These are phyloP conservation scores for Zhuqinia jingwanae DNA, from an alignment of 2,888 invertebrate genomes.

Conservation along the genomic window DNA sequence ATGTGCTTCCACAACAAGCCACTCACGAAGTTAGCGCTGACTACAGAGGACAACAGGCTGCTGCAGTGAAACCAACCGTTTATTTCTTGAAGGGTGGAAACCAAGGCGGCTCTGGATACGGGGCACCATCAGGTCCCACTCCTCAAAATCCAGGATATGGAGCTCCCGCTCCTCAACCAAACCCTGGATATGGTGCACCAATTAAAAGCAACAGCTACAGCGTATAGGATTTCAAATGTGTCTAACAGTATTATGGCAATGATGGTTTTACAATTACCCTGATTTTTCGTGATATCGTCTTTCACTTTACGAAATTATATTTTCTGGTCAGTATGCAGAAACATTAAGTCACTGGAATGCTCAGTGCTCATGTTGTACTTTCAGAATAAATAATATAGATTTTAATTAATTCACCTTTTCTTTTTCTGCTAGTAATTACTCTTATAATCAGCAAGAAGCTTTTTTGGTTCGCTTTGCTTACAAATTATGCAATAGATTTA, in stretches of 20 bases:
- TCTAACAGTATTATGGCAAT: not conserved
- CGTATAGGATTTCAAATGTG: not conserved
- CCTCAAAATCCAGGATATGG: constrained; percentile 6
- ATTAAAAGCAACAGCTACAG: constrained; percentile 40
- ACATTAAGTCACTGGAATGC: not conserved
- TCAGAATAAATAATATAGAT: not conserved
- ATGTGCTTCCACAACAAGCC: constrained; percentile 57
- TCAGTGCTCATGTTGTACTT: not conserved
- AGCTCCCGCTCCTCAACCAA: not conserved
- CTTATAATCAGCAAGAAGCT: not conserved
- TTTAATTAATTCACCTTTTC: no score
- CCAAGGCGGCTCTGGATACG: not conserved
- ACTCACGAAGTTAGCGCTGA: constrained; percentile 51
- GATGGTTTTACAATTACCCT: not conserved
- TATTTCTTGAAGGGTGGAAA: constrained; percentile 57
- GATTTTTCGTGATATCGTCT: no score
- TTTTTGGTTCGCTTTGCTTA: not conserved
- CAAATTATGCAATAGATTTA: no score
- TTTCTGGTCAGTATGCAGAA: constrained; percentile 51
- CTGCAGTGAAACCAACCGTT: constrained; percentile 46
- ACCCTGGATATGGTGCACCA: constrained; percentile 41
- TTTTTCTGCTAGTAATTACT: no score
- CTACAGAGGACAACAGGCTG: constrained; percentile 47
- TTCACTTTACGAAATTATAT: not conserved
- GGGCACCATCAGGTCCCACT: not conserved